Base-by-base conservation (phyloP, 1,140 invertebrate genomes). In the Matsumurasca onukii region DNA sequence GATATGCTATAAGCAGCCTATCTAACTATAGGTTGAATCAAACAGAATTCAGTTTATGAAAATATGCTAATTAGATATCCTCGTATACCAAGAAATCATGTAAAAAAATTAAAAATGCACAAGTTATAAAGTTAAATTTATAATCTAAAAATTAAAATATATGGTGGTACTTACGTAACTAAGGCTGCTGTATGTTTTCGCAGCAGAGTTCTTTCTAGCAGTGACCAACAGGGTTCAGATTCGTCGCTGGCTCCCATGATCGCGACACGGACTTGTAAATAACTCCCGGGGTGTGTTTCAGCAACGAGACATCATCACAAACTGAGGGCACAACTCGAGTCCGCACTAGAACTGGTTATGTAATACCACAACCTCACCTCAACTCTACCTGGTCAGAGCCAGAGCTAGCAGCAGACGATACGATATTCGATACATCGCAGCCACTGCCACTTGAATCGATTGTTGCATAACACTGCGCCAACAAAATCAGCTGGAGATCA, bases 161-260 rank as follows among this genome's bases (percentile, higher is more conserved):
- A 22, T 27, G n/a, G 30, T 27, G 25, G 55, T 59, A 59, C 55
- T 59, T 59, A 59, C 55, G 24, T 59, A 59, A 59, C 55, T 27
- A 5, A 59, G 25, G 3, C 24, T 24, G 25, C 55, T 59, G 55
- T 59, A 59, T 13, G 55, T 59, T 59, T 59, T 59, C 9, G 55
- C 3, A 9, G 24, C 22, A 29, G 55, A 59, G 15, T 22, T 59
- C 25, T 59, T 59, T 27, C 30, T 59, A 5, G 55, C 55, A 29
- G 55, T 27, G 24, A 59, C 55, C 55, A 59, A 59, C 5, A 59
- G 24, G n/a, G 55, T 29, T 25, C 22, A n/a, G 55, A 5, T 29
- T 59, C 55, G 9, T 59, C 55, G 3, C 24, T 27, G 25, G n/a
- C 22, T 25, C 55, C 55, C 55, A 59, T 59, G 22, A 12, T 29